Conservation (phyloP, 37 sponge, comb jelly and placozoan species). For the Eunapius fragilis region DNA sequence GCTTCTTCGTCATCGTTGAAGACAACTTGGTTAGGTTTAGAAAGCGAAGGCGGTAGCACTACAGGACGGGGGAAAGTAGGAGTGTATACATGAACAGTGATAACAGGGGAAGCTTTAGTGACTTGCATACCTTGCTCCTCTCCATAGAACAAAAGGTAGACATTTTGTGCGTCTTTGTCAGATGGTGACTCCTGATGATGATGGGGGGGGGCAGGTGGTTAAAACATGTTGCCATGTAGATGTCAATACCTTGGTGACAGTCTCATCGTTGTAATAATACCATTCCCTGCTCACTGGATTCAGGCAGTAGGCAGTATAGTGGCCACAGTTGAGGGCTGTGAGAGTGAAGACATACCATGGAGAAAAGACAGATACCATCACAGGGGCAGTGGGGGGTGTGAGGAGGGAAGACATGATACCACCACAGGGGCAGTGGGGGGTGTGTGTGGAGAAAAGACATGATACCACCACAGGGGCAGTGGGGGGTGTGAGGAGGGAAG, state of each 20-base stretch:
- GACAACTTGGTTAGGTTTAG: neutral
- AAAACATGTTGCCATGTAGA: neutral
- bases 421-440: too few relatives aligned
- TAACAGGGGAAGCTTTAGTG: neutral
- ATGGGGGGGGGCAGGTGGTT: neutral
- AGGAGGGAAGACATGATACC: too few relatives aligned
- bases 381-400: neutral
- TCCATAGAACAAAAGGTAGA: constrained; percentile 61
- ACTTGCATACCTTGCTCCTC: neutral
- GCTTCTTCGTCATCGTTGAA: neutral
- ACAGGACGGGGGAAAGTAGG: neutral
- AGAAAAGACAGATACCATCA: neutral
- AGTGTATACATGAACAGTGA: neutral
- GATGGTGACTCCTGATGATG: constrained; percentile 16
- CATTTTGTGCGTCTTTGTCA: constrained; percentile 40
- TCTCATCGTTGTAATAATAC: constrained; percentile 75
- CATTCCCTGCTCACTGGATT: constrained; percentile 49
- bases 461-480: neutral
- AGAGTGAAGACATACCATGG: too few relatives aligned
- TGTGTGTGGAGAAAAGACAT: neutral
- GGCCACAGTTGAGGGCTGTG: constrained; percentile 61
- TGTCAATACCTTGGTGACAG: constrained; percentile 43
- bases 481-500: constrained; percentile 22
- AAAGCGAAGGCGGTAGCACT: neutral
- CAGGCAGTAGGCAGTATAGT: constrained; percentile 67